Evolutionary conservation across 2,797 vertebrate species (phyloP).

Genomic region (Clarias pachynema): DNA sequence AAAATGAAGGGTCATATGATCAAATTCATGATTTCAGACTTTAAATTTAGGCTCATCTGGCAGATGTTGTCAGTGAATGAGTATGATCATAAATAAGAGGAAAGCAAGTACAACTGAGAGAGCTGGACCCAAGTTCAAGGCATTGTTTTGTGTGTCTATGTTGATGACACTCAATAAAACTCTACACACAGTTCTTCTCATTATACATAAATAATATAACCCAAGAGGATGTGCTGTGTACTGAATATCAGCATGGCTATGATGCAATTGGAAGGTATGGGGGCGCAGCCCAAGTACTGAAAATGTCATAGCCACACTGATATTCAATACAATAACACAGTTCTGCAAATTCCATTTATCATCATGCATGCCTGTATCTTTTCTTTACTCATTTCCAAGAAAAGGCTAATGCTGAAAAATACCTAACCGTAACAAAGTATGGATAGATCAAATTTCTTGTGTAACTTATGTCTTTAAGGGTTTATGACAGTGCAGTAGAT

Average conservation of each 20-base stretch:
- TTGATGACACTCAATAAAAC: not conserved
- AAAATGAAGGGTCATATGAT: constrained; percentile 54
- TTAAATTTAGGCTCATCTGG: constrained; percentile 21
- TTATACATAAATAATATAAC: not conserved
- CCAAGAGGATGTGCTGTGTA: not conserved
- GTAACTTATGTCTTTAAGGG: not conserved
- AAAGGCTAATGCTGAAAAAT: not conserved
- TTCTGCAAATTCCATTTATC: not conserved
- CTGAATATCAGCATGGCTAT: not conserved
- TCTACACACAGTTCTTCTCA: not conserved
- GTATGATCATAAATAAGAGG: not conserved
- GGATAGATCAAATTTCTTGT: not conserved
- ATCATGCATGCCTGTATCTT: not conserved
- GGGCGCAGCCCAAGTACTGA: not conserved
- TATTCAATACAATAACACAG: not conserved
- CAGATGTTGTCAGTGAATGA: not conserved
- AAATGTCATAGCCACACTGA: not conserved
- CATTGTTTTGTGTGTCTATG: not conserved
- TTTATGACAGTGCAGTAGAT: not conserved
- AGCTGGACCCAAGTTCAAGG: not conserved
- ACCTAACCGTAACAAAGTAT: not conserved
- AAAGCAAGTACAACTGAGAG: not conserved
- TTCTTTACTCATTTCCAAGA: not conserved
- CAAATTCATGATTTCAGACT: constrained; percentile 31
- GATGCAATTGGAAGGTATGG: not conserved